Conservation (phyloP, 2,113 vertebrate genomes). For the Lonchura striata region DNA sequence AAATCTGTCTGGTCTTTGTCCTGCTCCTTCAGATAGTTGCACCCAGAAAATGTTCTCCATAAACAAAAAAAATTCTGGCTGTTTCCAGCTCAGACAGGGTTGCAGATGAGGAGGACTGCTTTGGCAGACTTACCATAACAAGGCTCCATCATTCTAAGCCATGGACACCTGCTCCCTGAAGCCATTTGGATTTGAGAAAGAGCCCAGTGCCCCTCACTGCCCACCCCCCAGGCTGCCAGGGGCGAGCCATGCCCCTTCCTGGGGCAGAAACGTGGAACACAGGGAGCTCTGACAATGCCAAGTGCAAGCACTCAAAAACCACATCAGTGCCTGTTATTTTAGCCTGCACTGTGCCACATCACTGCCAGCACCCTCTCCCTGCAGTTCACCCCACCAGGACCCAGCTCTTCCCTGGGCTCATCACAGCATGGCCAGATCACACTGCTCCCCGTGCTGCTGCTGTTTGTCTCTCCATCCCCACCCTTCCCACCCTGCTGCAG, state of each 20-base stretch:
- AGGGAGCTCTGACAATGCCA: not conserved
- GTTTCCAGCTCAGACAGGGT: not conserved
- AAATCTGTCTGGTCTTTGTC: not conserved
- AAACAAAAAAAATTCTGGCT: not conserved
- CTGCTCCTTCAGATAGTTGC: not conserved
- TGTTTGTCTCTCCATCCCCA: not conserved
- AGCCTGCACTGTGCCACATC: not conserved
- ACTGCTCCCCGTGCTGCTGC: not conserved
- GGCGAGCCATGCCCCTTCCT: not conserved
- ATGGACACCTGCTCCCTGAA: fast-evolving
- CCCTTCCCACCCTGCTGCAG: not conserved
- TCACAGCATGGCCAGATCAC: not conserved
- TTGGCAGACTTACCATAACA: not conserved
- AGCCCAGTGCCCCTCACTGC: not conserved
- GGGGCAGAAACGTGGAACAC: not conserved
- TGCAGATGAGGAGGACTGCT: not conserved
- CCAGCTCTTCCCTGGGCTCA: not conserved
- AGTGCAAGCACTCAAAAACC: not conserved
- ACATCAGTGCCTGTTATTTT: not conserved
- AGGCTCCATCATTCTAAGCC: not conserved
- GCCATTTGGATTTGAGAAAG: too few species aligned
- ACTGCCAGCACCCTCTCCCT: not conserved
- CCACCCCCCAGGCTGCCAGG: not conserved
- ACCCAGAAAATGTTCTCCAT: not conserved
- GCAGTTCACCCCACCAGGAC: not conserved